Evolutionary conservation across 2,797 vertebrate species (phyloP).

Genomic region (Dipus sagitta): DNA sequence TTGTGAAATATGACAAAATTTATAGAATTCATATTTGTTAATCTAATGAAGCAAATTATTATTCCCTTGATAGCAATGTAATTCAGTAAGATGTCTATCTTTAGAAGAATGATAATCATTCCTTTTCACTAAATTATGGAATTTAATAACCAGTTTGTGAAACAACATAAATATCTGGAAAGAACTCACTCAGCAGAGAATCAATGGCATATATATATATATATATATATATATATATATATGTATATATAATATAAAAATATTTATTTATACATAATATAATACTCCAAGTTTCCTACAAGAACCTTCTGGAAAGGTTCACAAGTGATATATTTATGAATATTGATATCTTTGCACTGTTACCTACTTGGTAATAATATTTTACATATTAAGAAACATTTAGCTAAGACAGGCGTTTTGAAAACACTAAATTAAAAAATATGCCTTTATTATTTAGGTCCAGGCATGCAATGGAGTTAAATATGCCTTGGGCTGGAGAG

Average conservation of each 20-base stretch:
- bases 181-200: constrained; percentile 4
- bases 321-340: background rate
- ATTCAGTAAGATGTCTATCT: background rate
- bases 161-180: background rate
- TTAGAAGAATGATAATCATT: background rate
- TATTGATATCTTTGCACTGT: background rate
- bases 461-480: background rate
- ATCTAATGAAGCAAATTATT: background rate
- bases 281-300: background rate
- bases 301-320: background rate
- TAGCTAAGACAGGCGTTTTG: background rate
- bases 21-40: background rate
- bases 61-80: background rate
- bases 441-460: background rate
- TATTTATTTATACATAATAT: too few species aligned
- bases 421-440: background rate
- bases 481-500: too few species aligned
- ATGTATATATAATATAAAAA: too few species aligned
- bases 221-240: too few species aligned
- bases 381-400: background rate
- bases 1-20: background rate
- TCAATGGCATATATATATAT: background rate
- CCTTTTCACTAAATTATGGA: background rate
- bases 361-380: background rate
- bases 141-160: background rate